Conservation (phyloP, 1,140 invertebrate species). For the Asobara japonica region DNA sequence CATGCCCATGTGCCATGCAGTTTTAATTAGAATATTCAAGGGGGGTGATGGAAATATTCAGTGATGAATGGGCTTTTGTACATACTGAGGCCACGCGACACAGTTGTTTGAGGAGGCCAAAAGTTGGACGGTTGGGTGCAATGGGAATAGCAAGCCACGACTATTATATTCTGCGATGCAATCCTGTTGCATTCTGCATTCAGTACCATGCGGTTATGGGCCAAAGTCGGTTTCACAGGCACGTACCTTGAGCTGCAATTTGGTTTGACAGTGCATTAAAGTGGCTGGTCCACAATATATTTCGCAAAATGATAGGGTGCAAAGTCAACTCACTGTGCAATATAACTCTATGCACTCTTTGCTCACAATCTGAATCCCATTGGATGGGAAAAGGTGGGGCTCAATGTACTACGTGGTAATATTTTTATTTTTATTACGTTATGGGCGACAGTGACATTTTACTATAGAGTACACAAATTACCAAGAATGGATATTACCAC, state of each 20-base stretch:
- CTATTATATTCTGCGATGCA: slow-evolving; percentile 43
- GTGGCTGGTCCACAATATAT: not conserved
- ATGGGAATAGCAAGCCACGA: slow-evolving; percentile 25
- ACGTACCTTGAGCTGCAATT: slow-evolving; percentile 34
- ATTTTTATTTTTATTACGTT: too few relatives aligned
- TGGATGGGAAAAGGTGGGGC: too few relatives aligned
- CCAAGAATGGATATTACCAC: too few relatives aligned
- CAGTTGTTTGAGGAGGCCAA: not conserved
- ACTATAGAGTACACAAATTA: too few relatives aligned
- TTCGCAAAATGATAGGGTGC: not conserved
- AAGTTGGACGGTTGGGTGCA: slow-evolving; percentile 8
- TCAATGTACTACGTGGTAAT: too few relatives aligned
- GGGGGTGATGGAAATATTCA: not conserved
- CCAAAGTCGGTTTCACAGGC: slow-evolving; percentile 35
- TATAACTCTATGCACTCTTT: too few relatives aligned
- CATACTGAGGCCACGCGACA: not conserved
- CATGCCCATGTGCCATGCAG: too few relatives aligned
- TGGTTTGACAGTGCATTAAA: slow-evolving; percentile 30
- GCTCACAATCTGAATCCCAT: too few relatives aligned
- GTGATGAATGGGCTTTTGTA: not conserved
- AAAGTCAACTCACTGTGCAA: not conserved
- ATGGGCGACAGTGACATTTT: too few relatives aligned
- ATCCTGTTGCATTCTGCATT: slow-evolving; percentile 49
- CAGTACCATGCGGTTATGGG: slow-evolving; percentile 21
- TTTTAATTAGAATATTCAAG: not conserved